A percentile compares a stretch with the other conserved stretches of the same genome.
These are phyloP conservation scores for Idaea dimidiata DNA, from an alignment of 2,888 invertebrate species.

Conservation along the genomic window DNA sequence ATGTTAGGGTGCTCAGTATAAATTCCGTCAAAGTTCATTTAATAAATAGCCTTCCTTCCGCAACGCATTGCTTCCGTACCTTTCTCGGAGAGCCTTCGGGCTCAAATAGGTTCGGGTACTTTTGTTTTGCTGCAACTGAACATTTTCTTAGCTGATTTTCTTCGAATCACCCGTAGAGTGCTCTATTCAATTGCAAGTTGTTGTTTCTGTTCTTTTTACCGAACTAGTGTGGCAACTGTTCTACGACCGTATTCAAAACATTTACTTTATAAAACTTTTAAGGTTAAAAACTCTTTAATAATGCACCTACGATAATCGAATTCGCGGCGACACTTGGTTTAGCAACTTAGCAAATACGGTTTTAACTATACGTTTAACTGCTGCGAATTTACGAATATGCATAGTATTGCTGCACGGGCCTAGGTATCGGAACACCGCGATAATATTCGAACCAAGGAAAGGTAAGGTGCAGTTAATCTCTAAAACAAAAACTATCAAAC, in stretches of 20 bases:
- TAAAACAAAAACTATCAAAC: not conserved
- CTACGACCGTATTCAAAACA: too few relatives aligned
- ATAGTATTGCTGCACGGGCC: too few relatives aligned
- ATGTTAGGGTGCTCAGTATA: not conserved
- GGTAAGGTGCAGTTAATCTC: not conserved
- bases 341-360: too few relatives aligned
- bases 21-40: not conserved
- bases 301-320: too few relatives aligned
- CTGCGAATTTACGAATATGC: too few relatives aligned
- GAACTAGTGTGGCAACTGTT: not conserved
- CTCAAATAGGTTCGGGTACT: not conserved
- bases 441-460: too few relatives aligned
- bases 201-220: slow-evolving; percentile 7
- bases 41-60: not conserved
- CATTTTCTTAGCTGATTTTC: slow-evolving; percentile 7
- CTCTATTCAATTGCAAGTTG: slow-evolving; percentile 15
- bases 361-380: too few relatives aligned
- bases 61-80: not conserved
- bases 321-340: too few relatives aligned
- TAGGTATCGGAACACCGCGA: too few relatives aligned
- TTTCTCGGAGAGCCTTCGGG: not conserved
- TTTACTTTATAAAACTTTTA: too few relatives aligned
- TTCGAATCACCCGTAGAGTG: not conserved
- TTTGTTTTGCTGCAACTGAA: slow-evolving; percentile 6
- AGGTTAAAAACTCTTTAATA: too few relatives aligned